Base-by-base conservation (phyloP, 2,888 invertebrate genomes). In the Carabus problematicus region DNA sequence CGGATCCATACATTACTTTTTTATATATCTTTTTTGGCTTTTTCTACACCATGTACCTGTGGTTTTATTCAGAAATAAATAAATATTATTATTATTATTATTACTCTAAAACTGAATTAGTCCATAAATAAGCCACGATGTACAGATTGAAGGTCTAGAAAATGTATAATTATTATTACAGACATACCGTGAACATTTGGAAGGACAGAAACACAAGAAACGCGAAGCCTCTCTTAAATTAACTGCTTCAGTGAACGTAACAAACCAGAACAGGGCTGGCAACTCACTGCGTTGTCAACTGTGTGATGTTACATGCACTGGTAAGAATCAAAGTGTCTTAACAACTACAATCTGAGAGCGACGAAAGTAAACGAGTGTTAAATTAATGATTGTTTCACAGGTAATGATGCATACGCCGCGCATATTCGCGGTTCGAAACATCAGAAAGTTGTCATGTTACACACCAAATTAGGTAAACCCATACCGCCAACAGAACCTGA, bases 151-250 rank as follows among this genome's bases (percentile, higher is more conserved):
- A 42, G 9, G 7, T 45, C 45, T 9, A 3, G 52, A 52, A 52
- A 52, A 52, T 19, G 0, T 56, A 39, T 55, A 11, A 12, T 56
- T 59, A 9, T 40, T 62, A 39, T 16, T 67, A 60, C 82, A 90
- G 85, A 95, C 95, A 0, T 96, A 95, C 81, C 88, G 93, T 73
- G 99, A 98, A 82, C 99, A 99, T 85, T 85, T 99, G 79, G 98
- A 98, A 80, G 99, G 99, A 0, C 97, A 98, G 83, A 96, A 97
- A 82, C 99, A 99, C 84, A 98, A 98, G 87, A 98, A 98, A 86
- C 95, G 98, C 81, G 98, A 98, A 81, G 94, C 92, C 0, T 90
- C 92, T 9, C 85, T 90, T 29, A 94, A 94, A 80, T 87, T 90
- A 79, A 88, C 89, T 29, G 86, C 86, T 11, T 86, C 86, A 78